phyloP scores from a whole-genome alignment of 2,888 invertebrate species.

The Nesidiocoris tenuis region DNA sequence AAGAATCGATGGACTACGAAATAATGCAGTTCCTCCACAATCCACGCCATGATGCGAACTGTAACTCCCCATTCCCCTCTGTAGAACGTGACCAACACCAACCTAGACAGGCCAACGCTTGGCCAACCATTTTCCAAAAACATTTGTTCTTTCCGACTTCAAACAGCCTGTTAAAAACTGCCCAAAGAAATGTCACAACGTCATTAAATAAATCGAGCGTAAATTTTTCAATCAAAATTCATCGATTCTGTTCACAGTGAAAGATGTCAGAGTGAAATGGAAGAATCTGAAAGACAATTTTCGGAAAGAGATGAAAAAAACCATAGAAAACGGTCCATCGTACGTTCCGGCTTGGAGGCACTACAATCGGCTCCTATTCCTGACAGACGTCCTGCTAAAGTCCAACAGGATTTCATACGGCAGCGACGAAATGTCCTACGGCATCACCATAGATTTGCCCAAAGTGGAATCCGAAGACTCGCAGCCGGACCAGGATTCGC shows the following conservation, averaged over 20 bases:
- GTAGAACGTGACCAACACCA: too few relatives aligned
- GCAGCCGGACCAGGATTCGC: background rate
- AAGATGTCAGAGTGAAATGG: conserved; percentile 24
- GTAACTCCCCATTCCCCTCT: too few relatives aligned
- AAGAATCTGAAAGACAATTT: conserved; percentile 31
- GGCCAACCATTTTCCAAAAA: too few relatives aligned
- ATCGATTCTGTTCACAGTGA: conserved; percentile 17
- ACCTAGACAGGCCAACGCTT: too few relatives aligned
- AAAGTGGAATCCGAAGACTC: conserved; percentile 22
- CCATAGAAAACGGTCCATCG: conserved; percentile 2
- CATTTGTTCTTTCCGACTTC: too few relatives aligned
- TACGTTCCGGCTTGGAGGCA: conserved; percentile 27
- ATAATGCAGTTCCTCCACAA: too few relatives aligned
- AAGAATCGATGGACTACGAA: too few relatives aligned
- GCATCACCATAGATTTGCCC: background rate
- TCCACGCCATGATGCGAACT: too few relatives aligned
- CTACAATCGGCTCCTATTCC: conserved; percentile 10
- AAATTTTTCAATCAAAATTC: too few relatives aligned
- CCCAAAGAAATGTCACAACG: too few relatives aligned
- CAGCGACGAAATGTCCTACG: conserved; percentile 1
- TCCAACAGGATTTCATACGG: conserved; percentile 17
- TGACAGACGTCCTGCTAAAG: conserved; percentile 14
- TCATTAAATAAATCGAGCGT: too few relatives aligned
- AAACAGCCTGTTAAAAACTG: too few relatives aligned
- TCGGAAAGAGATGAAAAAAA: conserved; percentile 30